These are phyloP conservation scores for Cosmia trapezina DNA, from an alignment of 2,888 invertebrate genomes.

Conservation along the genomic window DNA sequence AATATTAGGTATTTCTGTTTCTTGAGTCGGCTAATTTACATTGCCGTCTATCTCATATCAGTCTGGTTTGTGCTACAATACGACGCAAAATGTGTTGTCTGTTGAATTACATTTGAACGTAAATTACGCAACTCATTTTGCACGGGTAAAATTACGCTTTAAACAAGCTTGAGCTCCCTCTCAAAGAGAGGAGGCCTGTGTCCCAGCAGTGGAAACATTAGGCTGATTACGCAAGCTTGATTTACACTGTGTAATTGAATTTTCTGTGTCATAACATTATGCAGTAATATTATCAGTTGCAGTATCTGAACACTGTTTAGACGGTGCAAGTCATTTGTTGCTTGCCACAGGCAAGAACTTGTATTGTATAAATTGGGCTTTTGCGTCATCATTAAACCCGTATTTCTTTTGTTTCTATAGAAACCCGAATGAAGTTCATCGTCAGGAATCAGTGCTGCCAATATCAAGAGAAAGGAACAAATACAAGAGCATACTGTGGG, in stretches of 20 bases:
- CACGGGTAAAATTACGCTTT: too few relatives aligned
- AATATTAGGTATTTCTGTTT: background rate
- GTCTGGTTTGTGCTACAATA: background rate
- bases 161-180: too few relatives aligned
- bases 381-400: background rate
- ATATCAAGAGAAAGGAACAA: conserved; percentile 96
- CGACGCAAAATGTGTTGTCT: background rate
- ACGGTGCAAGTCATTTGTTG: too few relatives aligned
- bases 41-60: background rate
- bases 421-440: conserved; percentile 96
- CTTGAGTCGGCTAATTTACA: background rate
- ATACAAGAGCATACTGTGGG: conserved; percentile 96
- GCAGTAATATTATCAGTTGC: too few relatives aligned
- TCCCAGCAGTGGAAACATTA: too few relatives aligned
- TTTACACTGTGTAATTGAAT: too few relatives aligned
- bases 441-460: conserved; percentile 94
- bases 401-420: conserved; percentile 80
- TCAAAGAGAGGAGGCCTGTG: too few relatives aligned
- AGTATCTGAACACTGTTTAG: too few relatives aligned
- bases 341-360: too few relatives aligned
- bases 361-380: too few relatives aligned
- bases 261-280: too few relatives aligned
- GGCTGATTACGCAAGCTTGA: background rate
- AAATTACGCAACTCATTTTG: background rate
- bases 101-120: too few relatives aligned